Base-by-base conservation (phyloP, 1,140 invertebrate genomes). In the Euschistus heros region DNA sequence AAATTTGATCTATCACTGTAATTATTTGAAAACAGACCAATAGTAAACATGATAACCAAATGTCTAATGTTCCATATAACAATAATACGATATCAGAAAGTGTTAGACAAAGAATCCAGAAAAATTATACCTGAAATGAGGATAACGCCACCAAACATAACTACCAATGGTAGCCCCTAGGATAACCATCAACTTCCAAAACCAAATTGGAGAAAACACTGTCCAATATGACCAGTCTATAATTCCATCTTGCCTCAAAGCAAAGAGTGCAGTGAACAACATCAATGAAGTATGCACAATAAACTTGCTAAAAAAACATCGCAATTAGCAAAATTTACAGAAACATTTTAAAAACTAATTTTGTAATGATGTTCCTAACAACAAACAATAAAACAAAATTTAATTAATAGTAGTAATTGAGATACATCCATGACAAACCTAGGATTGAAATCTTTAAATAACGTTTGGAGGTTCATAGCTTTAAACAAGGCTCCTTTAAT, bases 151-250 rank as follows among this genome's bases (percentile, higher is more conserved):
- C 94, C 94, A 98, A 5, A 97, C 86, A 73, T 92, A 91, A 70
- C 90, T 93, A 30, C 94, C 94, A 44, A 95, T 82, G 62, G 86
- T 82, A 50, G 93, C 92, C 67, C 94, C 94, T 59, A 86, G 73
- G 46, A 97, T 86, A 18, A 95, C 94, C 72, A 96, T 82, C 66
- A 86, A 79, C 76, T 98, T 97, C 94, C 95, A 98, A 68, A 96
- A 85, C 93, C 94, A 98, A 75, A 98, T 85, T 57, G 94, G 94
- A 33, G 87, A 83, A 75, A 98, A 97, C 24, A 97, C 85, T 7
- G 89, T 85, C 92, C 93, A 97, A 74, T 90, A 97, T 66, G 89
- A 95, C 90, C 92, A 96, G 74, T 84, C 80, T 62, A 91, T 89
- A 59, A 82, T 86, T 65, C 86, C 85, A 78, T 98, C 95, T 62